A percentile compares a stretch with the other conserved stretches of the same genome.
phyloP scores from a whole-genome alignment of 92 coral and sea anemone species.

The Porites lobata region DNA sequence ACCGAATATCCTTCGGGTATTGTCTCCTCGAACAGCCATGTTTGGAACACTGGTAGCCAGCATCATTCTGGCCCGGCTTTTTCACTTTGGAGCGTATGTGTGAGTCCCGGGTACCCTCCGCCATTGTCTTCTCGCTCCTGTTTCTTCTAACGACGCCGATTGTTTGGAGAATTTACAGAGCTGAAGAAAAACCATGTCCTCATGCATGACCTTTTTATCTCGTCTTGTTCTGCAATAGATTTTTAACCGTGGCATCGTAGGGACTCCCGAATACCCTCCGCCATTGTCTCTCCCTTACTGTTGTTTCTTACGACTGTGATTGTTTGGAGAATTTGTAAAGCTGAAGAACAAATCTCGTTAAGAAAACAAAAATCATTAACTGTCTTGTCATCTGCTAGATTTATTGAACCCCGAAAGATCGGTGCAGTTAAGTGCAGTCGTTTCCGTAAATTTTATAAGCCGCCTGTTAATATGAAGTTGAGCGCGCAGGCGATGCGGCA shows the following conservation, averaged over 20 bases:
- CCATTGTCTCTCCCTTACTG: background rate
- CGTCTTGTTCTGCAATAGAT: background rate
- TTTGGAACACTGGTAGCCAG: background rate
- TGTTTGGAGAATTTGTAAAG: background rate
- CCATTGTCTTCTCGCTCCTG: background rate
- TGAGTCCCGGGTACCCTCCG: background rate
- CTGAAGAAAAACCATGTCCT: too few species aligned
- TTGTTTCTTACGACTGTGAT: background rate
- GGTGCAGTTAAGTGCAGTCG: too few species aligned
- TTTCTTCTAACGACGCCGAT: background rate
- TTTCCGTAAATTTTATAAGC: too few species aligned
- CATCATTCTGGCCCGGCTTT: background rate
- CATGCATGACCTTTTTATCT: too few species aligned
- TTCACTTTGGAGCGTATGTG: background rate
- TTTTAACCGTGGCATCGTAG: background rate
- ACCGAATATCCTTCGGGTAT: background rate
- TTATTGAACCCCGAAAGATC: background rate
- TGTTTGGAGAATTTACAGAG: background rate
- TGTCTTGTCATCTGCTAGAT: background rate
- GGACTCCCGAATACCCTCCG: background rate
- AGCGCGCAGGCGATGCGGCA: background rate
- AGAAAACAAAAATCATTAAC: background rate
- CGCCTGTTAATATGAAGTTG: background rate
- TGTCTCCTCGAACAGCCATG: background rate
- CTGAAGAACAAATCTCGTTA: background rate